Percentiles rank a stretch among this genome's conserved stretches.
Evolutionary conservation across 1,140 invertebrate species (phyloP).

Genomic region (Pseudobourletiella spinata): DNA sequence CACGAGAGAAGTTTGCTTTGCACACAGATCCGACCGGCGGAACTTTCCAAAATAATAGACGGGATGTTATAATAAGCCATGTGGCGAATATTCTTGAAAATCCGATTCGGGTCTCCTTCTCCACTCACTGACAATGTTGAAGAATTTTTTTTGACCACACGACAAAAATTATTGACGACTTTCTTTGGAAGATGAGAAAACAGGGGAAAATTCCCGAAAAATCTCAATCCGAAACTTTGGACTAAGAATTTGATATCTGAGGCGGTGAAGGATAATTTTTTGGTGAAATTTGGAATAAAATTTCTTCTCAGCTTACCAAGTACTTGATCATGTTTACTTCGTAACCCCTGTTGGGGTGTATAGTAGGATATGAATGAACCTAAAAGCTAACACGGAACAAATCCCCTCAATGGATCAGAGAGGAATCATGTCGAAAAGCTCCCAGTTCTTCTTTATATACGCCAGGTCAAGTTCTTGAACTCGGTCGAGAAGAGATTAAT

Average conservation of each 20-base stretch:
- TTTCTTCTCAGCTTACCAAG: constrained; percentile 30
- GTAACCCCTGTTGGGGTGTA: constrained; percentile 25
- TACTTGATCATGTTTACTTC: constrained; percentile 30
- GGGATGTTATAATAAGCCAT: neutral
- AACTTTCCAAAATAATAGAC: neutral
- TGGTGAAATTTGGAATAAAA: neutral
- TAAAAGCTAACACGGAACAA: constrained; percentile 23
- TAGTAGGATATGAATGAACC: constrained; percentile 14
- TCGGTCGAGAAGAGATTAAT: constrained; percentile 35
- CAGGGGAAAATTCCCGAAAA: neutral
- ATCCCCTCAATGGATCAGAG: constrained; percentile 35
- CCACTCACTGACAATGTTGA: too few species aligned
- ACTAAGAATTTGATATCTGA: neutral
- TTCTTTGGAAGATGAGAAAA: neutral
- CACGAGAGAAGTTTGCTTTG: too few species aligned
- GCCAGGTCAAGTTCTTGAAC: constrained; percentile 35
- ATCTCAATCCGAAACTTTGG: neutral
- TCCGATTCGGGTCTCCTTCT: too few species aligned
- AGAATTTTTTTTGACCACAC: too few species aligned
- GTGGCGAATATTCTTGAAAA: too few species aligned
- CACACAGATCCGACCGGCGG: too few species aligned
- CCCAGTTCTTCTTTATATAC: constrained; percentile 35
- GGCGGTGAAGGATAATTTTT: too few species aligned
- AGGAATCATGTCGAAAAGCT: constrained; percentile 31
- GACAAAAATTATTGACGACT: too few species aligned